phyloP scores from a whole-genome alignment of 2,113 vertebrate genomes.

The Pygoscelis antarcticus region DNA sequence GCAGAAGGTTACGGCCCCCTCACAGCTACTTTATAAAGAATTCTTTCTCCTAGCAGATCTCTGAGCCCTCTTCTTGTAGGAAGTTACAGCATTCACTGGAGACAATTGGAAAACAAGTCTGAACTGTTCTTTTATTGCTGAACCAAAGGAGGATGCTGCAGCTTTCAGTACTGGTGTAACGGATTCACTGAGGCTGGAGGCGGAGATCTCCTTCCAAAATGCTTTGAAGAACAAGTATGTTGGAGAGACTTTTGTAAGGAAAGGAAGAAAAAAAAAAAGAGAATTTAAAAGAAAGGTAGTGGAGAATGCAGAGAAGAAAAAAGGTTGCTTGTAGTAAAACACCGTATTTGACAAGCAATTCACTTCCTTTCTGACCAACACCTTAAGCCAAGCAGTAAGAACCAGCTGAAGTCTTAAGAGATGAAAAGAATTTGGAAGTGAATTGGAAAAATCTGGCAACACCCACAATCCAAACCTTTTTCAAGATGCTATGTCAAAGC shows the following conservation, averaged over 20 bases:
- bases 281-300: not conserved
- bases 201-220: not conserved
- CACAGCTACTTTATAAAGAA: not conserved
- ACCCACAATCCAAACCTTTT: not conserved
- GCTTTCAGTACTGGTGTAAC: rapidly evolving
- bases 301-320: not conserved
- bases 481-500: not conserved
- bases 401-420: not conserved
- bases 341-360: rapidly evolving
- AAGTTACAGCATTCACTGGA: not conserved
- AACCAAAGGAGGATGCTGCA: not conserved
- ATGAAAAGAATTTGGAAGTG: not conserved
- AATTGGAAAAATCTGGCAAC: not conserved
- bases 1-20: not conserved
- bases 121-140: not conserved
- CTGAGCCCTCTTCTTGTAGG: not conserved
- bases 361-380: not conserved
- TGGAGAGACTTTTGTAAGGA: not conserved
- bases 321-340: not conserved
- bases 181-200: not conserved
- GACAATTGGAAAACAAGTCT: not conserved
- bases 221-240: not conserved
- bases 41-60: not conserved
- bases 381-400: not conserved
- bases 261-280: not conserved